Conservation (phyloP, 2,888 invertebrate genomes). For the Trissolcus japonicus region DNA sequence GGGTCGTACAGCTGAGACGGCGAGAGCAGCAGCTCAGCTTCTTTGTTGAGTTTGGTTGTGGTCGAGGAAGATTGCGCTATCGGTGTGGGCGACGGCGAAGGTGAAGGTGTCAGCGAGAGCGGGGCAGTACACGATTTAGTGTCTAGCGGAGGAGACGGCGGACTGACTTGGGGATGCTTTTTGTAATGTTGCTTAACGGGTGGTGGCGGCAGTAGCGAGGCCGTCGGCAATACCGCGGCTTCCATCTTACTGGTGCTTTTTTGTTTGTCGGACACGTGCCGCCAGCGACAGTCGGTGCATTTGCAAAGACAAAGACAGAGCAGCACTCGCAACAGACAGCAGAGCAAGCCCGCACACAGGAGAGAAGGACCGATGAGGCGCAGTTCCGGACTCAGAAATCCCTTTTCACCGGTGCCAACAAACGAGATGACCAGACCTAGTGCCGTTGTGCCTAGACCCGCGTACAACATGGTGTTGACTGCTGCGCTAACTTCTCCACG, state of each 20-base stretch:
- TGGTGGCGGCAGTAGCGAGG: constrained; percentile 62
- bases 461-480: constrained; percentile 89
- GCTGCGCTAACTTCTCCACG: constrained; percentile 87
- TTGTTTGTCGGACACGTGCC: constrained; percentile 53
- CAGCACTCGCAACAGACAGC: constrained; percentile 88
- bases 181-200: constrained; percentile 9
- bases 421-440: constrained; percentile 92
- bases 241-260: constrained; percentile 60
- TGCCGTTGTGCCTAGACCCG: constrained; percentile 89
- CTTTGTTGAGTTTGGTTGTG: constrained; percentile 60
- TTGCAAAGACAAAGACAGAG: constrained; percentile 90
- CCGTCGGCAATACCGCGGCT: constrained; percentile 61
- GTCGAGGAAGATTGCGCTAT: constrained; percentile 44
- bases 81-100: constrained; percentile 63
- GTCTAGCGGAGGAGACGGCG: constrained; percentile 49
- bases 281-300: constrained; percentile 82
- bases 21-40: constrained; percentile 70
- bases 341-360: constrained; percentile 86
- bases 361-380: constrained; percentile 91
- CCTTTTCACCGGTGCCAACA: constrained; percentile 93
- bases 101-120: constrained; percentile 62
- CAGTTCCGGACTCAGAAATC: constrained; percentile 90
- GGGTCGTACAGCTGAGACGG: constrained; percentile 70
- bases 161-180: constrained; percentile 40
- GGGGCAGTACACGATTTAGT: constrained; percentile 57